These are phyloP conservation scores for Paramacrobiotus metropolitanus DNA, from an alignment of 1,140 invertebrate species.

Conservation along the genomic window DNA sequence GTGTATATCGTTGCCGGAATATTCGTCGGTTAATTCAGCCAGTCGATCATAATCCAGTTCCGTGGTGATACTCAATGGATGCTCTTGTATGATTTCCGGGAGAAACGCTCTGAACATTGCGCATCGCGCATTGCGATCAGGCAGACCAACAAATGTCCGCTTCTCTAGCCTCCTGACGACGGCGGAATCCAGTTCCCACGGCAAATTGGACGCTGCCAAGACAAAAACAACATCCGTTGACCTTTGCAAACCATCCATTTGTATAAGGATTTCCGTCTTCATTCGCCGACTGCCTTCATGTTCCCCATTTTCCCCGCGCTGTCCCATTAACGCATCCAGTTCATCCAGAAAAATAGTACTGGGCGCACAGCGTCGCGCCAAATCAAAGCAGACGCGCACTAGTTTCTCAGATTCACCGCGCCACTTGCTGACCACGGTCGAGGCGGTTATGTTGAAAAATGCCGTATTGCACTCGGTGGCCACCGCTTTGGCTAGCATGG, in stretches of 20 bases:
- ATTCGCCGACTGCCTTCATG: slow-evolving; percentile 31
- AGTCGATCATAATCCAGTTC: slow-evolving; percentile 31
- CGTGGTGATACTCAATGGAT: slow-evolving; percentile 22
- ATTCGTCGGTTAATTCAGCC: slow-evolving; percentile 20
- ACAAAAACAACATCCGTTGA: slow-evolving; percentile 44
- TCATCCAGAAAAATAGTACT: slow-evolving; percentile 31
- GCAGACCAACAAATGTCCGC: slow-evolving; percentile 51
- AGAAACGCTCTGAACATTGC: slow-evolving; percentile 38
- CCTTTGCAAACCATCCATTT: slow-evolving; percentile 38
- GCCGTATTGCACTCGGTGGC: slow-evolving; percentile 58
- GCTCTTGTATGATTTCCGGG: slow-evolving; percentile 23
- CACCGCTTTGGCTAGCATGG: slow-evolving; percentile 59
- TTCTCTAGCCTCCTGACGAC: slow-evolving; percentile 68
- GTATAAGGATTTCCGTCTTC: slow-evolving; percentile 49
- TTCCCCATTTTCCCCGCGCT: slow-evolving; percentile 25
- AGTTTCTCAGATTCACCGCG: slow-evolving; percentile 81
- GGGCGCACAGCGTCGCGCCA: slow-evolving; percentile 28
- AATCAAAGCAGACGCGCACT: slow-evolving; percentile 39
- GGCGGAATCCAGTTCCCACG: slow-evolving; percentile 73
- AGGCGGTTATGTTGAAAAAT: slow-evolving; percentile 74
- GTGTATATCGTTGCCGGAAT: no score
- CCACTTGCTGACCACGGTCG: slow-evolving; percentile 73
- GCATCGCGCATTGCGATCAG: slow-evolving; percentile 34
- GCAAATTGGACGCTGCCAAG: slow-evolving; percentile 65
- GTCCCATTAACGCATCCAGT: slow-evolving; percentile 29